Base-by-base conservation (phyloP, 2,113 vertebrate species). In the Vireo altiloquus region DNA sequence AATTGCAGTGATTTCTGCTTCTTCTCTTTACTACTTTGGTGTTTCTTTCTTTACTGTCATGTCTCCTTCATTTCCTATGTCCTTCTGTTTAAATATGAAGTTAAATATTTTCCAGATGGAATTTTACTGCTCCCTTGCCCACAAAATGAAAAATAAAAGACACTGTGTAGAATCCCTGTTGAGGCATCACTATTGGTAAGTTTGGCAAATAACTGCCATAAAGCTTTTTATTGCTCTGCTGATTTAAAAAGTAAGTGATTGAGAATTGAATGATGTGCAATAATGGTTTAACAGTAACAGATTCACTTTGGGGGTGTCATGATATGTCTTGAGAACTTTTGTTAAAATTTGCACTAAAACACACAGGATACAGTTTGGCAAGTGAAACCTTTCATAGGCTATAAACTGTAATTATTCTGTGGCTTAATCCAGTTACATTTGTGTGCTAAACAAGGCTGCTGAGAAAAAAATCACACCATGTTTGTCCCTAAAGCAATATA, bases 31-130 rank as follows among this genome's bases (percentile, higher is more conserved):
- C 23, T 63, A 0, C 25, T 79, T 90, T 42, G 46, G 42, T 7
- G 31, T 84, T 86, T 88, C 82, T 85, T 82, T 70, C 35, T 79
- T 92, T 77, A 59, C 30, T 75, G n/a, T 50, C 11, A 2, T 77
- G 66, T 93, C 90, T 87, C 40, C 64, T 92, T 37, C 53, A 66
- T 89, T 94, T 96, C 85, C 61, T 87, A 88, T 46, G 50, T 78
- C 61, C 47, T 16, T 90, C 69, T 83, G 14, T 71, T 91, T 92
- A 91, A 89, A 93, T 92, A 63, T 71, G 50, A 92, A 74, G 35
- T 30, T 18, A 92, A 96, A 97, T 90, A 64, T 53, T 82, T 95
- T 97, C 92, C 94, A 97, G 96, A 94, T 95, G 86, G 33, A 89
- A 66, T 90, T 96, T 96, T 90, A 95, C 87, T 96, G 74, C 89